Evolutionary conservation across 2,888 invertebrate genomes (phyloP).

Genomic region (Drosophila fungiperda): DNA sequence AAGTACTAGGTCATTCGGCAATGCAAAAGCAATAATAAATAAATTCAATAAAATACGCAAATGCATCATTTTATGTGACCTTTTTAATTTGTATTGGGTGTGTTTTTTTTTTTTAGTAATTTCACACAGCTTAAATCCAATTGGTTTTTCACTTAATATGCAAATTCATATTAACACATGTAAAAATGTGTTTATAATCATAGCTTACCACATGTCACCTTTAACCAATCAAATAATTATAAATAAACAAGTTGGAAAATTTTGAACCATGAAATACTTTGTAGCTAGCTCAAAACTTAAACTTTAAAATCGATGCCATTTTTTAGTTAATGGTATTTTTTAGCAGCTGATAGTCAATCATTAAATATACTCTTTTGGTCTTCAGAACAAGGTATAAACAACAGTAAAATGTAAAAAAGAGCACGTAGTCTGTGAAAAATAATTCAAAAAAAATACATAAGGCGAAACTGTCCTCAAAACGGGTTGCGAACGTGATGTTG

Average conservation of each 20-base stretch:
- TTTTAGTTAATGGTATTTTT: neutral
- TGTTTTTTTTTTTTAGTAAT: neutral
- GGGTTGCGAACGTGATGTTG: conserved; percentile 71
- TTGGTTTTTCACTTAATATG: conserved; percentile 47
- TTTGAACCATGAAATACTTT: neutral
- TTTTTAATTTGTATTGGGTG: conserved; percentile 2
- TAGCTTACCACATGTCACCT: conserved; percentile 25
- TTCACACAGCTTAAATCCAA: conserved; percentile 22
- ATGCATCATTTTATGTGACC: conserved; percentile 23
- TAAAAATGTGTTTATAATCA: neutral
- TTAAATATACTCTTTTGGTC: neutral
- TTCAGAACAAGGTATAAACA: neutral
- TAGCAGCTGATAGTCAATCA: neutral
- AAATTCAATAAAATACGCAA: conserved; percentile 32
- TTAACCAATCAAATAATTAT: conserved; percentile 18
- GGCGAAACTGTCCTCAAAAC: conserved; percentile 49
- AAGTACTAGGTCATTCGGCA: conserved; percentile 24
- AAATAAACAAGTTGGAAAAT: conserved; percentile 12
- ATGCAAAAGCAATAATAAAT: conserved; percentile 9
- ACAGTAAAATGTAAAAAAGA: conserved; percentile 25
- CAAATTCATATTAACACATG: conserved; percentile 15
- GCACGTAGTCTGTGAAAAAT: conserved; percentile 55
- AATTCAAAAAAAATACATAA: conserved; percentile 23
- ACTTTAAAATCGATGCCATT: neutral
- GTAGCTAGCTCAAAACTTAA: neutral